Evolutionary conservation across 2,888 invertebrate species (phyloP), one percentile per base, ranked within the genome.

Genomic region (Ophioninae sp.): DNA sequence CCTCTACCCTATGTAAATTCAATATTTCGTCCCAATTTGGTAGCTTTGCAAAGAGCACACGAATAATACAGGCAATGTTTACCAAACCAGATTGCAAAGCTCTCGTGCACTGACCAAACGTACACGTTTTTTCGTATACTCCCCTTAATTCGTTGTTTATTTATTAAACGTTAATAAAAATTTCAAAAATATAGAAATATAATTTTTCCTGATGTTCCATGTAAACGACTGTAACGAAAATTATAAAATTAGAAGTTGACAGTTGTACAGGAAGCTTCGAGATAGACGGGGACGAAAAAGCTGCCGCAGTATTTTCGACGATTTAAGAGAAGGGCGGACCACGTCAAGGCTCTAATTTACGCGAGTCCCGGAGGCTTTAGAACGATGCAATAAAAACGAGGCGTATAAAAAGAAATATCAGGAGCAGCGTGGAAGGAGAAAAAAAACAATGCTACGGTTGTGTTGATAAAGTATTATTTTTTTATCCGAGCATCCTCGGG

Each of bases 231-330:
- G 13, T 51, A 6, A 51, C 6, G 17, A 51, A 51, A 17, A 51
- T 51, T 13, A 17, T 17, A 13, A 51, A 51, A 51, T 51, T 51
- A 6, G 17, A 51, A 51, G 13, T 51, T 10, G 17, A 5, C 17
- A 71, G 59, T 58, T 64, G 65, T 76, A 61, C 37, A 20, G 37
- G 13, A 51, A 72, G 30, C 41, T 56, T 56, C 56, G 65, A 67
- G 77, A 69, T 73, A 73, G 73, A 65, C 74, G 67, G 72, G 79
- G 67, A 73, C 79, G 65, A 81, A 85, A 79, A 84, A 80, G 65
- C 83, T 75, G 77, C 85, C 64, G 75, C 75, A 76, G 83, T 83
- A 86, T 85, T 85, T 83, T 86, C 83, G 84, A 80, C 85, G 80
- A 71, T 85, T 78, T 37, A 64, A 23, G 44, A 64, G 76, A 67